These are phyloP conservation scores for Pycnonotus jocosus DNA, from an alignment of 2,113 vertebrate genomes.

Conservation along the genomic window DNA sequence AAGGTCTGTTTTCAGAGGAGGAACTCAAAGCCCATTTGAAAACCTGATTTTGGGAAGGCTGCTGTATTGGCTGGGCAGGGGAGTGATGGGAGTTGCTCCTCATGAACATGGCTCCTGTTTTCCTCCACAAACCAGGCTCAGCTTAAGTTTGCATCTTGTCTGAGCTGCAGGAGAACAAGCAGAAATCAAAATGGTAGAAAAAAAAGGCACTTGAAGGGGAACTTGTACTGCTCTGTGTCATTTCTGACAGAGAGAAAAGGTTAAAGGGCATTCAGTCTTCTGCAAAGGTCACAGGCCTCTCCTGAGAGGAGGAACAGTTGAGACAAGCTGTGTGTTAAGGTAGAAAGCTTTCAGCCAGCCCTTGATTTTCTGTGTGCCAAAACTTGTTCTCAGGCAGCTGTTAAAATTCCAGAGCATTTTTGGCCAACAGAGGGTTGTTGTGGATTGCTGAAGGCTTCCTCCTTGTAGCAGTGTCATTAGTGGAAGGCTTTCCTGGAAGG, in stretches of 20 bases:
- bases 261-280: not conserved
- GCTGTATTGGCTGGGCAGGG: not conserved
- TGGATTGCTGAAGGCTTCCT: not conserved
- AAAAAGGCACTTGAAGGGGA: not conserved
- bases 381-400: not conserved
- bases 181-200: not conserved
- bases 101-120: not conserved
- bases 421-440: not conserved
- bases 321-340: not conserved
- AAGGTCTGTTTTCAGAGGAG: not conserved
- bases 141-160: not conserved
- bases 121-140: not conserved
- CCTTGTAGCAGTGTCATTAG: not conserved
- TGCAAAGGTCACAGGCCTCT: not conserved
- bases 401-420: not conserved
- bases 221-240: fast-evolving
- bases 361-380: not conserved
- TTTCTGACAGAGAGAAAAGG: not conserved
- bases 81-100: not conserved
- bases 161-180: not conserved
- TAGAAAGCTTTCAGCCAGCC: not conserved
- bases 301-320: not conserved
- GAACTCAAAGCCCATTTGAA: not conserved
- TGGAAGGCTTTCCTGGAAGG: not conserved
- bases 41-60: not conserved